A percentile compares a stretch with the other conserved stretches of the same genome.
These are phyloP conservation scores for Macrosteles quadrilineatus DNA, from an alignment of 1,140 invertebrate genomes.

Conservation along the genomic window DNA sequence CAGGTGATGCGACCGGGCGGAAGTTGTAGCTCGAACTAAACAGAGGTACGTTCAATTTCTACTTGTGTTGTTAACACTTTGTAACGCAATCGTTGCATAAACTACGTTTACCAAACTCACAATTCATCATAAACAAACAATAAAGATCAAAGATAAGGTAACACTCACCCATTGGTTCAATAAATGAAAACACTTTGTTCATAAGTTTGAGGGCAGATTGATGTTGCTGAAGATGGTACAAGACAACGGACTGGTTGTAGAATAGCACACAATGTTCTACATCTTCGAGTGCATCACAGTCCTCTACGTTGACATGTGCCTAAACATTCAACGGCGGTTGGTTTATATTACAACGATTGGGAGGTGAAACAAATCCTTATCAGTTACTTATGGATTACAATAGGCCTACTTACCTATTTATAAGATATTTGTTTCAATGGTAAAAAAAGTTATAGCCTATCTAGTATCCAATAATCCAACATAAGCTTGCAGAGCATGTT, in stretches of 20 bases:
- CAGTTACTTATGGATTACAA: too few relatives aligned
- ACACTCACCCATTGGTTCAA: conserved; percentile 72
- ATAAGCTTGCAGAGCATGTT: too few relatives aligned
- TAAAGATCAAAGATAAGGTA: conserved; percentile 35
- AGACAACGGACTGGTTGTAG: conserved; percentile 82
- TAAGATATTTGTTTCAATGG: too few relatives aligned
- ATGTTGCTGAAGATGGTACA: conserved; percentile 80
- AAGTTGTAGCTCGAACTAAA: too few relatives aligned
- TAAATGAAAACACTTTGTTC: conserved; percentile 69
- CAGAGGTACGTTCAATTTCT: too few relatives aligned
- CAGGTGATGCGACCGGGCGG: too few relatives aligned
- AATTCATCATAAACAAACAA: neutral
- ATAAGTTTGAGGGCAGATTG: conserved; percentile 71
- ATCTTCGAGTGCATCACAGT: conserved; percentile 61
- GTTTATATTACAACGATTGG: conserved; percentile 45
- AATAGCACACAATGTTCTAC: conserved; percentile 67
- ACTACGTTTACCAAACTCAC: too few relatives aligned
- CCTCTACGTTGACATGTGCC: conserved; percentile 56
- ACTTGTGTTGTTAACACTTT: too few relatives aligned
- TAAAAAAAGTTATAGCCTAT: too few relatives aligned
- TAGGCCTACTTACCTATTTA: neutral
- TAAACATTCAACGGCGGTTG: conserved; percentile 38
- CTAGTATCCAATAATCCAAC: too few relatives aligned
- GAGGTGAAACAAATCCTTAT: neutral
- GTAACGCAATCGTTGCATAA: too few relatives aligned